Conservation (phyloP, 2,113 vertebrate genomes). For the Archocentrus centrarchus region DNA sequence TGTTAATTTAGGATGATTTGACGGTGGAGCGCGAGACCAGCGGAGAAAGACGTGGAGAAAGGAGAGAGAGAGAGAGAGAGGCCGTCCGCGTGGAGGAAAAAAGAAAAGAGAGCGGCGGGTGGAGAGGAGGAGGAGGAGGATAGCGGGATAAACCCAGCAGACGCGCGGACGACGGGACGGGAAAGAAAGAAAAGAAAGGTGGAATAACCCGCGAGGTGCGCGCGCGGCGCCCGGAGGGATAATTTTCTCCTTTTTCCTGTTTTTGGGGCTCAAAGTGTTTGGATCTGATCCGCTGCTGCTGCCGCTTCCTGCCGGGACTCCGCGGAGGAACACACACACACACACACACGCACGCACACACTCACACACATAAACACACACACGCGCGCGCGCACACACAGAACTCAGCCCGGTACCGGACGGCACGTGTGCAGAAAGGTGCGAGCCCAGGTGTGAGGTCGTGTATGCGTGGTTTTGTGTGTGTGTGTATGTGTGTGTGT, state of each 20-base stretch:
- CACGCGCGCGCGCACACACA: background rate
- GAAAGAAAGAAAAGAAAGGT: constrained; percentile 13
- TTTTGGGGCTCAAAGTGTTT: background rate
- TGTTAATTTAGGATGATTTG: background rate
- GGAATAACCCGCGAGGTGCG: background rate
- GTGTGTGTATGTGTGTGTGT: background rate
- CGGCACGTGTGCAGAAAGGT: background rate
- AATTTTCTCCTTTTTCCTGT: background rate
- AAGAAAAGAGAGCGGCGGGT: background rate
- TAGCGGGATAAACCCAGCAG: constrained; percentile 3
- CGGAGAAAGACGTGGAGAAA: background rate
- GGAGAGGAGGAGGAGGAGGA: constrained; percentile 13
- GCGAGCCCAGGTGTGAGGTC: constrained; percentile 9
- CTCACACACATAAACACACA: background rate
- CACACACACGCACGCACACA: background rate
- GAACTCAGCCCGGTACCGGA: constrained; percentile 32
- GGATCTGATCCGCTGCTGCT: constrained; percentile 1
- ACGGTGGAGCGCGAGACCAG: background rate
- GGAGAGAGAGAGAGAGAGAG: background rate
- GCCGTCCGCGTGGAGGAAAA: constrained; percentile 15
- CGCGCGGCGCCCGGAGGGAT: constrained; percentile 7
- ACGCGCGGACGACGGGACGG: constrained; percentile 29
- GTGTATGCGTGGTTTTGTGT: background rate
- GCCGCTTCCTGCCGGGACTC: constrained; percentile 16
- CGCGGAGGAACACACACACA: background rate